Evolutionary conservation across 2,888 invertebrate species (phyloP), one percentile per base, ranked within the genome.

Genomic region (Gymnocheta viridis): DNA sequence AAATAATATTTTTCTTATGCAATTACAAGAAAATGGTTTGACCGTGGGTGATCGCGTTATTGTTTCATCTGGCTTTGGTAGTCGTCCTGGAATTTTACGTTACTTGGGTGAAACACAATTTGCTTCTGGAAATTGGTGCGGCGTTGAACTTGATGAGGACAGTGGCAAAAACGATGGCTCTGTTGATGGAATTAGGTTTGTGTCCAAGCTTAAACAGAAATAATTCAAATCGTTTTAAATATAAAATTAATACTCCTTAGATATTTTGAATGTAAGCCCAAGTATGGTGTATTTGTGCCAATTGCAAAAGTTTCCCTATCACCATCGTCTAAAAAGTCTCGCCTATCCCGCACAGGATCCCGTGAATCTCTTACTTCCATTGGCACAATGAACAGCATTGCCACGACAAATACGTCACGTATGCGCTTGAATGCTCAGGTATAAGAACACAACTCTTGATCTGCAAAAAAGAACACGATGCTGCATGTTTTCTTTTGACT

Each of bases 101-200:
- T 99, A 95, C 91, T 94, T 98, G 86, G 99, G 99, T 29, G 93
- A 94, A 67, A 97, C 98, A 38, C 96, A 97, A 88, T 99, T 99
- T 92, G 98, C 98, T 0, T 92, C 95, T 41, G 99, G 99, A 41
- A 95, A 97, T 87, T 99, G 98, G 98, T 98, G 97, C 85, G 99
- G 99, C 27, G 96, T 99, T 22, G 98, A 99, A 91, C 93, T 99
- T 87, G 98, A 98, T 90, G 98, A 98, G 86, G 95, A 97, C 0
- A 93, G 96, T 82, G 99, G 99, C 72, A 99, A 99, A 93, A 99
- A 99, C 92, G 98, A 99, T 90, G 99, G 99, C 79, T 95, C 97
- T 66, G 98, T 99, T 38, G 96, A 95, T 86, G 98, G 97, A 74
- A 96, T 95, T 92, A 96, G 97, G 98, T 98, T 87, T 17, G 84